Evolutionary conservation across 2,888 invertebrate genomes (phyloP).

Genomic region (Cheilosia impressa): DNA sequence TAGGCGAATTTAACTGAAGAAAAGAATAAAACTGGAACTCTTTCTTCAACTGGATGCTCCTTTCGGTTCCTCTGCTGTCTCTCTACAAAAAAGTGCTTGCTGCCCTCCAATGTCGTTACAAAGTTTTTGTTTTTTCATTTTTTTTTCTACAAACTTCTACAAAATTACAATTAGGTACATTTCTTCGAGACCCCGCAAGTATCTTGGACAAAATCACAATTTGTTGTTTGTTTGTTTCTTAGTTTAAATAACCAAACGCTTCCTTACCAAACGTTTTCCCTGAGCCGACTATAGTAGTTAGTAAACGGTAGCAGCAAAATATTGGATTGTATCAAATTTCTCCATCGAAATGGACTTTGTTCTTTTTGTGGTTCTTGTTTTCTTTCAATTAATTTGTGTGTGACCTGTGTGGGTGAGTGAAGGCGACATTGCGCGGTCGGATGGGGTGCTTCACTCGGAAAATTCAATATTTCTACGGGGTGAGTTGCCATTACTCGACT

Average conservation of each 20-base stretch:
- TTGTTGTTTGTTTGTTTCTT: conserved; percentile 64
- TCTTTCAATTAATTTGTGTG: conserved; percentile 52
- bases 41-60: conserved; percentile 46
- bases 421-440: not conserved
- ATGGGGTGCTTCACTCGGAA: conserved; percentile 79
- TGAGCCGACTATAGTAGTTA: conserved; percentile 75
- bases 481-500: conserved; percentile 79
- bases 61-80: conserved; percentile 68
- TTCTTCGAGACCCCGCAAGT: conserved; percentile 73
- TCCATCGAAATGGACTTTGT: conserved; percentile 51
- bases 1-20: not conserved
- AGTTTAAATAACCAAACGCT: conserved; percentile 72
- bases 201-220: conserved; percentile 75
- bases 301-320: conserved; percentile 74
- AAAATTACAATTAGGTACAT: conserved; percentile 75
- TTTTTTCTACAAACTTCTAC: conserved; percentile 71
- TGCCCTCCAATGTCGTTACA: conserved; percentile 63
- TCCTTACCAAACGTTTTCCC: conserved; percentile 75
- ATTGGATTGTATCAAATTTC: conserved; percentile 72
- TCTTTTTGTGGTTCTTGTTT: not conserved
- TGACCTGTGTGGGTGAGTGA: conserved; percentile 45
- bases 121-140: conserved; percentile 30
- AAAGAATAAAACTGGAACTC: conserved; percentile 36
- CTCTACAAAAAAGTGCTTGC: conserved; percentile 55
- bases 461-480: conserved; percentile 83